Base-by-base conservation (phyloP, 1,140 invertebrate genomes). In the Bilobella aurantiaca region DNA sequence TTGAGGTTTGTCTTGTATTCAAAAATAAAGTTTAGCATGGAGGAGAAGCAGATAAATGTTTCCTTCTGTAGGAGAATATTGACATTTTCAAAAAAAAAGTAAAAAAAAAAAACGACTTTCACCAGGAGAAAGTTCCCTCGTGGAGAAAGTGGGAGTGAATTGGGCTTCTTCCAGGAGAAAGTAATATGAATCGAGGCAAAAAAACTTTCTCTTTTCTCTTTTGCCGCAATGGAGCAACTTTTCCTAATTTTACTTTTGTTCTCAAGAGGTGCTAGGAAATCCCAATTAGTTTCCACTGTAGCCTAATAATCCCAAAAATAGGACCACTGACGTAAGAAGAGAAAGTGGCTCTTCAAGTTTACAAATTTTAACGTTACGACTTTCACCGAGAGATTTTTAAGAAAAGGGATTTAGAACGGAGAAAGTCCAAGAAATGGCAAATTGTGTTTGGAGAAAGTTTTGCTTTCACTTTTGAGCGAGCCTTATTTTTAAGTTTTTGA, bases 1-100 rank as follows among this genome's bases (percentile, higher is more conserved):
- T 62, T 2, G 21, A 46, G 14, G 16, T 12, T 25, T 46, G 42
- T 5, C 14, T n/a, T 2, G 28, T 29, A 23, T 16, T 8, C 49
- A 42, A 28, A 3, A 18, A 5, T 62, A 59, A 59, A 59, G 32
- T 28, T 31, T 27, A 59, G 23, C 29, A 29, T 30, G 23, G 29
- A 14, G 49, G 32, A 31, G 23, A 29, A 14, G 23, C 28, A 32
- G 27, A 32, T 31, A 59, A 16, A 32, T 32, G 32, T 59, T 59
- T 59, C 28, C 32, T 59, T 59, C 30, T 32, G 32, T 32, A 28
- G n/a, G n/a, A 42, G 34, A 42, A 42, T 42, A 42, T 42, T 42
- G 34, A 42, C 34, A 42, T 42, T 12, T 42, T 42, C 18, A 12
- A 42, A 42, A 42, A 18, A 42, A 18, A 8, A 18, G 34, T 42